Evolutionary conservation across 1,140 invertebrate genomes (phyloP), one percentile per base, ranked within the genome.

Genomic region (Apis cerana): DNA sequence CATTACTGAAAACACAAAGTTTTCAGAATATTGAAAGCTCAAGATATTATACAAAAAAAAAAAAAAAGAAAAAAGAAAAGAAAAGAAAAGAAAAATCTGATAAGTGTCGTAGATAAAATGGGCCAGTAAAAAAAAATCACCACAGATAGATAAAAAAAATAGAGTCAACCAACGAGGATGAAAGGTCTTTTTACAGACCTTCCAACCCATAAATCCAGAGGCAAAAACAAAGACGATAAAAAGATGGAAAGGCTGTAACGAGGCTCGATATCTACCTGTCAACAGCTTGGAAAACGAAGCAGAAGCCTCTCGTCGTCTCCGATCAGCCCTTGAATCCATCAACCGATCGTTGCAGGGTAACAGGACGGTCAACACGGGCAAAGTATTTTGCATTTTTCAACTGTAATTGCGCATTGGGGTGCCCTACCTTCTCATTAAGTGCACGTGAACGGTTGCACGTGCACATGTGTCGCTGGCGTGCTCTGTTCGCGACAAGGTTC

Each of bases 401-500:
- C 64, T 78, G 87, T 92, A 91, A 92, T 92, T 92, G 87, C 75
- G 89, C 81, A 65, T 64, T 85, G 68, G 77, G 70, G 50, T 52
- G 70, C 58, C 54, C 76, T 69, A 88, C 83, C 85, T 86, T 92
- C 83, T 92, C 83, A 92, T 92, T 91, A 92, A 77, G 75, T 82
- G 89, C 90, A 91, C 91, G 91, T 92, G 89, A 92, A 81, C 85
- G 83, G 82, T 78, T 87, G 88, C 78, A 88, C 89, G 90, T 88
- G 85, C 86, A 80, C 65, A 70, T n/a, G 65, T 69, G 70, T 70
- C 58, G 72, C 17, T 8, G 54, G 50, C 33, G 23, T 79, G 64
- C 64, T 91, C 93, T 92, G 93, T 92, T 92, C 85, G 89, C 90
- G 92, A 91, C 93, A 92, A 62, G 43, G 65, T 50, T 62, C 69